Evolutionary conservation across 2,797 vertebrate species (phyloP).

Genomic region (Mergus octosetaceus): DNA sequence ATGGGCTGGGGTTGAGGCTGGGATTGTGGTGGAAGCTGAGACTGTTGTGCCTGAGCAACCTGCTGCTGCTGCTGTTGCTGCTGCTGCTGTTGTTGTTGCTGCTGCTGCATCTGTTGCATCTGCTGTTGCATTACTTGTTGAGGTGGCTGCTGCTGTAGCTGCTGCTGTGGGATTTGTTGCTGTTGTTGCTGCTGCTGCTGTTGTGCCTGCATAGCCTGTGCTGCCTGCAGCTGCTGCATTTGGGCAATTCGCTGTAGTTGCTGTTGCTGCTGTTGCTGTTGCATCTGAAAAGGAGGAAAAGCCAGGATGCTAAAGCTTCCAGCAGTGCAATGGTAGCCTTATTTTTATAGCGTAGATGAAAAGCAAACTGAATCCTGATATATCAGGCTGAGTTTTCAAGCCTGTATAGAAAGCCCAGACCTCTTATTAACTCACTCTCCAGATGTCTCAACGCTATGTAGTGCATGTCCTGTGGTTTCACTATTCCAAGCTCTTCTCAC

Average conservation of each 20-base stretch:
- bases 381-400: neutral
- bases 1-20: conserved; percentile 82
- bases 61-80: conserved; percentile 76
- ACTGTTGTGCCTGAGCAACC: conserved; percentile 78
- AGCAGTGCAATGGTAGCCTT: neutral
- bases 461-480: neutral
- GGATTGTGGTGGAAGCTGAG: conserved; percentile 85
- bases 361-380: neutral
- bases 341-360: neutral
- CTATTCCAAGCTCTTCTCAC: neutral
- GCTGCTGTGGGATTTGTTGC: conserved; percentile 73
- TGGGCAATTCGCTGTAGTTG: conserved; percentile 73
- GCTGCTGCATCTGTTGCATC: conserved; percentile 76
- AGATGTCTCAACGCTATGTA: neutral
- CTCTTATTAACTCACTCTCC: neutral
- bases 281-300: conserved; percentile 70
- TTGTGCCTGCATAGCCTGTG: conserved; percentile 65
- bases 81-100: conserved; percentile 71
- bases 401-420: neutral
- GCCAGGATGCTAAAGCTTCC: neutral
- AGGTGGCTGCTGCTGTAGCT: conserved; percentile 75
- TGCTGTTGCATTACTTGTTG: conserved; percentile 77
- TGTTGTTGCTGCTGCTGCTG: conserved; percentile 80
- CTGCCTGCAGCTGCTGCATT: conserved; percentile 75
- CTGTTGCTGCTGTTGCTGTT: conserved; percentile 82